Evolutionary conservation across 2,797 vertebrate genomes (phyloP).

Genomic region (Morus bassanus): DNA sequence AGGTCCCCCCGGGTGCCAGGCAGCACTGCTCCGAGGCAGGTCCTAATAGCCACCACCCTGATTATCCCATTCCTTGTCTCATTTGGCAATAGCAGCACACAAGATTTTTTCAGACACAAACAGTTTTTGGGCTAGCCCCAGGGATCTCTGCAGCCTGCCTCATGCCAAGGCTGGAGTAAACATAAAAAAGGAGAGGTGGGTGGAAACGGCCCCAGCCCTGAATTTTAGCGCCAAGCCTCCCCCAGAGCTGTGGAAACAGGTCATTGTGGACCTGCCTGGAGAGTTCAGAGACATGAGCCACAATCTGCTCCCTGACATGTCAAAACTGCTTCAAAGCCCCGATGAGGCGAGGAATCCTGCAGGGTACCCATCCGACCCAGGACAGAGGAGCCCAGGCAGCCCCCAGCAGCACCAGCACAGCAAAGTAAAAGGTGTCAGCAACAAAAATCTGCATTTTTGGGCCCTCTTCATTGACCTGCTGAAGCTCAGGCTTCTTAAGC

Average conservation of each 20-base stretch:
- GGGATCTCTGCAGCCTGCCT: neutral
- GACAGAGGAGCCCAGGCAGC: neutral
- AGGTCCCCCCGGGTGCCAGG: neutral
- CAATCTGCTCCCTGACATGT: neutral
- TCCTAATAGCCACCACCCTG: neutral
- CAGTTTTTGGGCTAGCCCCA: neutral
- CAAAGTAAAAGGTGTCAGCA: neutral
- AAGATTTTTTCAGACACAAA: neutral
- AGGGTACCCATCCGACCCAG: neutral
- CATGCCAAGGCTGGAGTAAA: neutral
- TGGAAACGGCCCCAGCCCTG: neutral
- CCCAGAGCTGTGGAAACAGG: neutral
- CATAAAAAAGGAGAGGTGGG: neutral
- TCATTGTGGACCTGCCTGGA: neutral
- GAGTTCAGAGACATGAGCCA: neutral
- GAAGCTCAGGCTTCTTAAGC: neutral
- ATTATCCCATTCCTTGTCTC: neutral
- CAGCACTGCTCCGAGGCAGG: neutral
- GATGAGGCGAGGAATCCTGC: neutral
- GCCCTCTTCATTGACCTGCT: neutral
- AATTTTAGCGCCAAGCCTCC: neutral
- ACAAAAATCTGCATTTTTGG: neutral
- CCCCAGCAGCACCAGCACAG: neutral
- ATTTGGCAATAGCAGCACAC: neutral
- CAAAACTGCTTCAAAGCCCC: slow-evolving; percentile 1